These are phyloP conservation scores for Zosterops pallidus DNA, from an alignment of 2,113 vertebrate species.

Conservation along the genomic window DNA sequence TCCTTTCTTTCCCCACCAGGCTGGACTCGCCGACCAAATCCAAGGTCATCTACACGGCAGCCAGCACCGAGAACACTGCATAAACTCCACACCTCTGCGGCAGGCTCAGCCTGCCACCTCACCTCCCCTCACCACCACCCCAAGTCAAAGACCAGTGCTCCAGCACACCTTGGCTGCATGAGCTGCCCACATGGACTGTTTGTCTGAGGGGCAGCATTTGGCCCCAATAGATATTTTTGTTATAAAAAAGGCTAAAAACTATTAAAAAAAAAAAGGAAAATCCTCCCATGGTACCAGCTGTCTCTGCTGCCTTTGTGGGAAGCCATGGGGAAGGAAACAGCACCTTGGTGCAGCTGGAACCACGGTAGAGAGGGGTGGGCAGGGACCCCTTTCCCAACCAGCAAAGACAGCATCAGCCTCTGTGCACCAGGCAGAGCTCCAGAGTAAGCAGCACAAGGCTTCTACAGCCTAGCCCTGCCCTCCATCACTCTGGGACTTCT, in stretches of 20 bases:
- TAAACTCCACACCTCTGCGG: background rate
- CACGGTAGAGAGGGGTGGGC: fast-evolving
- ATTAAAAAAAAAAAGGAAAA: background rate
- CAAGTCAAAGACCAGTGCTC: background rate
- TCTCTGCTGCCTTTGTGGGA: background rate
- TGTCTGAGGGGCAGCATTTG: background rate
- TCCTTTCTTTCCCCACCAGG: background rate
- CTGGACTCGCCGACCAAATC: constrained; percentile 22
- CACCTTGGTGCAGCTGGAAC: background rate
- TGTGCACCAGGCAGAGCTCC: background rate
- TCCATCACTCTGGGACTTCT: constrained; percentile 50
- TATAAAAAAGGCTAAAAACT: constrained; percentile 29
- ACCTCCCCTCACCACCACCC: background rate
- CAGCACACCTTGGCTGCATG: fast-evolving
- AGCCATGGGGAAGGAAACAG: background rate
- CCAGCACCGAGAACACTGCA: background rate
- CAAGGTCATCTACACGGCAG: constrained; percentile 62
- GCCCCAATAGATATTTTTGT: constrained; percentile 38
- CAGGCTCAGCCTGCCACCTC: background rate
- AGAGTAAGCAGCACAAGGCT: constrained; percentile 35
- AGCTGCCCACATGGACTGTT: background rate
- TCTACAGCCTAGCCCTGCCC: constrained; percentile 18
- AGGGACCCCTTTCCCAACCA: background rate
- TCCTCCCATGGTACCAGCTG: background rate
- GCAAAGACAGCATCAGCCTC: background rate